Percentiles rank a stretch among this genome's conserved stretches.
These are phyloP conservation scores for Gavialis gangeticus DNA, from an alignment of 2,113 vertebrate genomes.

Conservation along the genomic window DNA sequence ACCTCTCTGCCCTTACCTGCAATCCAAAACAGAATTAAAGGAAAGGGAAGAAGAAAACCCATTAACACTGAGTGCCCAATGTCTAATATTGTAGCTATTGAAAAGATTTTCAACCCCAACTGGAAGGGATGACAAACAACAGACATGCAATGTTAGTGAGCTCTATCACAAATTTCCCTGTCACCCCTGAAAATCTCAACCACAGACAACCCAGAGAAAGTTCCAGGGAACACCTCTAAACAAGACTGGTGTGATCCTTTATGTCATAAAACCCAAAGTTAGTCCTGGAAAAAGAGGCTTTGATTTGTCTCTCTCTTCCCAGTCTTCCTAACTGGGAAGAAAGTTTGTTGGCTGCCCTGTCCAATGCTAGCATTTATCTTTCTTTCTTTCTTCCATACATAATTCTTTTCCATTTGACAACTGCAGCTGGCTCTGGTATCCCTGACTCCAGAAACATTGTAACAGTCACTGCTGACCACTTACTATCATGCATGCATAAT, in stretches of 20 bases:
- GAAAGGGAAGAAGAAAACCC: not conserved
- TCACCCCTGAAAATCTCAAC: not conserved
- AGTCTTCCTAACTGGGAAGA: too few species aligned
- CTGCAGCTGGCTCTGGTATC: too few species aligned
- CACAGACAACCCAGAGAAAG: not conserved
- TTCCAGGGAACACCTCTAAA: not conserved
- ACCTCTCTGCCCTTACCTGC: not conserved
- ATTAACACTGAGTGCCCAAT: not conserved
- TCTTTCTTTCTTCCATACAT: too few species aligned
- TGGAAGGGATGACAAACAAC: rapidly evolving
- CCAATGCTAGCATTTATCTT: too few species aligned
- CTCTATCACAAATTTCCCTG: not conserved
- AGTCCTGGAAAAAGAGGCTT: not conserved
- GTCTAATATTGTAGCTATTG: not conserved
- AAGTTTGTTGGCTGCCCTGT: too few species aligned
- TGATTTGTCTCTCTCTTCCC: not conserved
- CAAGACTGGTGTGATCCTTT: not conserved
- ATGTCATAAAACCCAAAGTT: not conserved
- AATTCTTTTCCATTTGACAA: too few species aligned
- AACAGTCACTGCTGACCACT: too few species aligned
- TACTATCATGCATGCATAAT: too few species aligned
- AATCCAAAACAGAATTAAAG: not conserved
- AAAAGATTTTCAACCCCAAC: rapidly evolving
- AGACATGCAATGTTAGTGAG: rapidly evolving
- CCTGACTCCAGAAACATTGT: too few species aligned